Base-by-base conservation (phyloP, 2,113 vertebrate species). In the Garra rufa region DNA sequence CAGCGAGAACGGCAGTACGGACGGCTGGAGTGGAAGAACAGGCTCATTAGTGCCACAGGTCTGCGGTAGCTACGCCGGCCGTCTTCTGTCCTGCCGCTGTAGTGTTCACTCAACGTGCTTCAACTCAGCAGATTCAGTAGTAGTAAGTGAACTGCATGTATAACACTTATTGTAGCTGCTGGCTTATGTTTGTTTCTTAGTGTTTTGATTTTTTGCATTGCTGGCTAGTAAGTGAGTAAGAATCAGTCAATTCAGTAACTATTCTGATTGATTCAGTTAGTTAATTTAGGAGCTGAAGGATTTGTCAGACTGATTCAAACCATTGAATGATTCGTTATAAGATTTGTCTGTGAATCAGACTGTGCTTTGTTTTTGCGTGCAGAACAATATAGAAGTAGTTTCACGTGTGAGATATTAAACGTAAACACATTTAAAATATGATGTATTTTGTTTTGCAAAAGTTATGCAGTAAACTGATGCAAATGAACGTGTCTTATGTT, bases 1-100 rank as follows among this genome's bases (percentile, higher is more conserved):
- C 48, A 61, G 70, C 21, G 9, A 57, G 48, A 43, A 83, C 57
- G 57, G 46, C 24, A 76, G 77, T 63, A 67, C 85, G 57, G 82
- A 76, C 75, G 69, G 74, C 67, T 57, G 48, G 34, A 24, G 44
- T 69, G 34, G 43, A 85, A 73, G 57, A 75, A 81, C 74, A 52
- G 63, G 50, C 73, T 79, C 79, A 78, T 85, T 85, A 82, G 61
- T 28, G 21, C 73, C 70, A 76, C 67, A 74, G 50, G 44, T 65
- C 87, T 74, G 82, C 38, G 15, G 63, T 21, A 57, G 57, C 46
- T 38, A 13, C 48, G 50, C 83, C 82, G 80, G 74, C 76, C 46
- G 7, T 28, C 44, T 0, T 67, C 65, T 14, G 57, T 63, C 70
- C 81, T 52, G 28, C 5, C 1, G 13, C 43, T 81, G n/a, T 13